Percentiles rank a stretch among this genome's conserved stretches.
phyloP scores from a whole-genome alignment of 92 coral and sea anemone species.

The Meandrina meandrites region DNA sequence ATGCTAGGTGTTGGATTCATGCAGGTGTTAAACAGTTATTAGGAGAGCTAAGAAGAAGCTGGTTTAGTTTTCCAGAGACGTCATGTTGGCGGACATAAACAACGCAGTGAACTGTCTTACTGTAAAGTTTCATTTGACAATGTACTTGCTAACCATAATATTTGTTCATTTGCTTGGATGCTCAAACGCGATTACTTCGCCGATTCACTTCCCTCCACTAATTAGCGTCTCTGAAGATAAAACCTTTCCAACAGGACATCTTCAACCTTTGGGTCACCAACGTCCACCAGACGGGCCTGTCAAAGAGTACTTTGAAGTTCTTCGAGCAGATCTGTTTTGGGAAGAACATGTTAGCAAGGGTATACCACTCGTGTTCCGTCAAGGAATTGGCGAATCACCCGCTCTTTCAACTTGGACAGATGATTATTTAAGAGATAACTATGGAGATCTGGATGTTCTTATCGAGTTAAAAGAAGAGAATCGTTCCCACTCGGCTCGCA shows the following conservation, averaged over 20 bases:
- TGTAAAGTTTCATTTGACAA: neutral
- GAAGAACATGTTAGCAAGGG: constrained; percentile 68
- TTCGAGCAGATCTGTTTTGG: constrained; percentile 86
- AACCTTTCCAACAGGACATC: constrained; percentile 69
- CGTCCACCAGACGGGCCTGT: constrained; percentile 87
- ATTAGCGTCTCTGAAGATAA: constrained; percentile 1
- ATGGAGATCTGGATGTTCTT: constrained; percentile 91
- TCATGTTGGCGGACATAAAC: neutral
- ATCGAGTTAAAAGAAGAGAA: constrained; percentile 91
- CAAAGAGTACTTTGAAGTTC: constrained; percentile 66
- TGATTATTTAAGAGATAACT: constrained; percentile 65
- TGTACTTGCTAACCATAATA: neutral
- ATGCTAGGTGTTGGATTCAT: neutral
- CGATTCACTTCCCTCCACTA: constrained; percentile 17
- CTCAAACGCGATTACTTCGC: neutral
- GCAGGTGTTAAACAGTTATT: constrained; percentile 4
- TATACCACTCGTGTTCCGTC: constrained; percentile 84
- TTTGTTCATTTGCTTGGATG: neutral
- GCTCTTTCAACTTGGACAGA: constrained; percentile 85
- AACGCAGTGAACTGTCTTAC: neutral
- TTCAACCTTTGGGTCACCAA: constrained; percentile 86
- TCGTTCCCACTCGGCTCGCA: constrained; percentile 72
- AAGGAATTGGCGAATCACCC: constrained; percentile 80
- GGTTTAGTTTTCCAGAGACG: neutral
- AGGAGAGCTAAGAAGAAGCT: neutral